These are phyloP conservation scores for Heterodera carotae DNA, from an alignment of 1,140 invertebrate genomes.

Conservation along the genomic window DNA sequence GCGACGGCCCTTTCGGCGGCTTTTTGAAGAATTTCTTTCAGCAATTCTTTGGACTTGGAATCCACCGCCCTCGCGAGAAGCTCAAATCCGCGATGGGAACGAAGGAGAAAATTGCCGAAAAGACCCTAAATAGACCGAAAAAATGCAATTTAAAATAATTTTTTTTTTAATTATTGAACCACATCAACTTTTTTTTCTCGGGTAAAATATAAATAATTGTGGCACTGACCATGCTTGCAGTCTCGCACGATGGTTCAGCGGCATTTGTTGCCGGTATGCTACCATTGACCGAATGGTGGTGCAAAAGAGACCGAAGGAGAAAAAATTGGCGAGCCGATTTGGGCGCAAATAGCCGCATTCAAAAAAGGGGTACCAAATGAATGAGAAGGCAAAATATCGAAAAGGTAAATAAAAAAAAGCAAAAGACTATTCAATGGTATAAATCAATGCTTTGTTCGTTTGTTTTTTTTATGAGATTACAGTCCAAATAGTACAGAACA, in stretches of 20 bases:
- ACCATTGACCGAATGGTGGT: not conserved
- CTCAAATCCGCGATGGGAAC: slow-evolving; percentile 40
- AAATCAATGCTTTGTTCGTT: no score
- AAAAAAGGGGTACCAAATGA: not conserved
- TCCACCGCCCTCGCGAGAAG: slow-evolving; percentile 23
- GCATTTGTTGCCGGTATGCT: not conserved
- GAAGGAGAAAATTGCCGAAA: slow-evolving; percentile 44
- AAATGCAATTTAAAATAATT: no score
- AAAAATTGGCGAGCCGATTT: not conserved
- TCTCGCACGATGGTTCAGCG: not conserved
- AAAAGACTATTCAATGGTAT: no score
- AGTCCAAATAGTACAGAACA: no score
- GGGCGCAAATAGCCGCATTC: not conserved
- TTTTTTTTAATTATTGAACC: no score
- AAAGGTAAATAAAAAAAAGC: no score
- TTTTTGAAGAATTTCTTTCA: slow-evolving; percentile 21
- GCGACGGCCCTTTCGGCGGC: slow-evolving; percentile 24
- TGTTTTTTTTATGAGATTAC: no score
- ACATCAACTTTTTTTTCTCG: no score
- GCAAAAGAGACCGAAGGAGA: not conserved
- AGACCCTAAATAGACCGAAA: slow-evolving; percentile 34
- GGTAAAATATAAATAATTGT: no score
- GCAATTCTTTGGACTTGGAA: slow-evolving; percentile 19
- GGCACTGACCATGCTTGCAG: not conserved
- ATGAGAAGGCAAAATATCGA: not conserved